Evolutionary conservation across 2,888 invertebrate species (phyloP).

Genomic region (Lumbricus terrestris): DNA sequence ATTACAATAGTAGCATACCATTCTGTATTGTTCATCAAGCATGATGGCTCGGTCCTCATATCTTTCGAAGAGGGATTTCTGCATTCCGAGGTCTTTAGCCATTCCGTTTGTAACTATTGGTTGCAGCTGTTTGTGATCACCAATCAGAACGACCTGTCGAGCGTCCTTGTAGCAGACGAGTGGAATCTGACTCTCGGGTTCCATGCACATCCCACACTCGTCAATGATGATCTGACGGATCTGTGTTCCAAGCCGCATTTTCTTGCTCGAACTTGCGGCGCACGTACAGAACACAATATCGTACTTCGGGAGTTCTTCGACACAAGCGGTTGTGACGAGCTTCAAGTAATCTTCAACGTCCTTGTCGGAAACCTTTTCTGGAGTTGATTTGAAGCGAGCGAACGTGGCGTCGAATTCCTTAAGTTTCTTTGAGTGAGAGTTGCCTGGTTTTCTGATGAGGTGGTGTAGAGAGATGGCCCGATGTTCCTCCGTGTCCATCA

Average conservation of each 20-base stretch:
- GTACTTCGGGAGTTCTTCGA: constrained; percentile 28
- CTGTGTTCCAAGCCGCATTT: constrained; percentile 19
- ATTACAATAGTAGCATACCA: constrained; percentile 37
- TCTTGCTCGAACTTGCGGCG: constrained; percentile 20
- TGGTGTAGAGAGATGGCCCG: constrained; percentile 30
- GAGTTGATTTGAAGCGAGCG: not conserved
- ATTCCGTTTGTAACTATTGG: constrained; percentile 47
- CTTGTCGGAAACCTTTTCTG: constrained; percentile 4
- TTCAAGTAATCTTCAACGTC: constrained; percentile 26
- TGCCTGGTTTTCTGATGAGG: constrained; percentile 30
- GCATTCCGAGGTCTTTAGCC: constrained; percentile 44
- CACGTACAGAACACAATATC: constrained; percentile 38
- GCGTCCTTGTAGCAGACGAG: constrained; percentile 46
- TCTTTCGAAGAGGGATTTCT: constrained; percentile 46
- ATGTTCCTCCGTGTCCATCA: not conserved
- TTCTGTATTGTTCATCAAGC: constrained; percentile 48
- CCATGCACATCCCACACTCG: constrained; percentile 50
- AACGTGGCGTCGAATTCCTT: constrained; percentile 30
- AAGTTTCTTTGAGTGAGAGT: constrained; percentile 22
- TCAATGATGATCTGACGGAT: constrained; percentile 52
- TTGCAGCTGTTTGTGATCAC: constrained; percentile 52
- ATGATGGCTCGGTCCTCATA: constrained; percentile 40
- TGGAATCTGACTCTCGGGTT: constrained; percentile 51
- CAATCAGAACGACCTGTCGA: constrained; percentile 45
- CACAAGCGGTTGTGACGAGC: constrained; percentile 26